These are phyloP conservation scores for Eurystomus glaucurus DNA, from an alignment of 2,797 vertebrate genomes.

Conservation along the genomic window DNA sequence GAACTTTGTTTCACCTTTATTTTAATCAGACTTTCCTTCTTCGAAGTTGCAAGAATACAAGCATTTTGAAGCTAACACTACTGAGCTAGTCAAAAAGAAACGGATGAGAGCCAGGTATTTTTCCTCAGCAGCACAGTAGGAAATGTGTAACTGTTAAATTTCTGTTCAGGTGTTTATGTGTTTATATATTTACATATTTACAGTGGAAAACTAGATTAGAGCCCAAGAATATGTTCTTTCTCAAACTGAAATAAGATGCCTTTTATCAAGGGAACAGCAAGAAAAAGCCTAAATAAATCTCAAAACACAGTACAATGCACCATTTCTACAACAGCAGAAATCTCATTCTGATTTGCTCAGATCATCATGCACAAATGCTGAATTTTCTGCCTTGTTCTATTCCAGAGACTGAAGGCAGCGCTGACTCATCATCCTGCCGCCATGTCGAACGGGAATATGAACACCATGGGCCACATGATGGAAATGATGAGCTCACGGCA, in stretches of 20 bases:
- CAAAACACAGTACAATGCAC: neutral
- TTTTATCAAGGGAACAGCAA: constrained; percentile 18
- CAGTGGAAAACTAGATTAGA: constrained; percentile 12
- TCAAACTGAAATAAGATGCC: constrained; percentile 12
- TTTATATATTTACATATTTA: constrained; percentile 22
- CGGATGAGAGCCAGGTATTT: neutral
- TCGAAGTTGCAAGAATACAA: neutral
- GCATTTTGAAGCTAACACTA: neutral
- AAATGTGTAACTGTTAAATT: constrained; percentile 17
- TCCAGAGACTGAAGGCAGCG: constrained; percentile 97
- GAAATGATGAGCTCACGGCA: constrained; percentile 98
- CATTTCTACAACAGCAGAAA: neutral
- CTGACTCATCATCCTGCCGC: constrained; percentile 94
- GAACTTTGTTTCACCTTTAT: neutral
- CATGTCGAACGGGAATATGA: constrained; percentile 98
- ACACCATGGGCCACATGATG: constrained; percentile 99
- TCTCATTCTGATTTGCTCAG: neutral
- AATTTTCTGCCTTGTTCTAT: constrained; percentile 62
- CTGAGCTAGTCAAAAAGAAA: neutral
- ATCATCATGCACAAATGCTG: neutral
- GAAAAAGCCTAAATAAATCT: neutral
- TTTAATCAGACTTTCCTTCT: neutral
- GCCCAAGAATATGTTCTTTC: neutral
- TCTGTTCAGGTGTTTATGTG: neutral
- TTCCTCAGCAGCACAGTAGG: neutral